Conservation (phyloP, 1,140 invertebrate genomes). For the Orussus abietinus region DNA sequence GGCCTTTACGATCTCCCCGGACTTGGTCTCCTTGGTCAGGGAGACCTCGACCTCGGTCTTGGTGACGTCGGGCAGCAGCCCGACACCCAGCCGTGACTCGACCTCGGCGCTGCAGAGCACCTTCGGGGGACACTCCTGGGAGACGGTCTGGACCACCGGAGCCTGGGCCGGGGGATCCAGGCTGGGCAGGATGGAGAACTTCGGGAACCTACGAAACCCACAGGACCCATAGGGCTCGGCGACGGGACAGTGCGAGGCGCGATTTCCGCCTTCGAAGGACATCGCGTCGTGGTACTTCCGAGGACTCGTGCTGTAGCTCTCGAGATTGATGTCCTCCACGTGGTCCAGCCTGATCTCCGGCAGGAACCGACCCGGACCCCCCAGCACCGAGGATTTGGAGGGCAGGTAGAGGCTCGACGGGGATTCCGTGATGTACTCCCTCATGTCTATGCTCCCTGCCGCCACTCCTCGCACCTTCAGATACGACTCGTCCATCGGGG, state of each 20-base stretch:
- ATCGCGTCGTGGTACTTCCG: conserved; percentile 42
- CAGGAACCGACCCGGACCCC: conserved; percentile 26
- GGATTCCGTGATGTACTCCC: conserved; percentile 38
- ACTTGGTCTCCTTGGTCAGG: conserved; percentile 17
- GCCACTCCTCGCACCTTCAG: conserved; percentile 38
- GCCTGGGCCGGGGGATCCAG: conserved; percentile 7
- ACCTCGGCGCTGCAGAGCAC: conserved; percentile 44
- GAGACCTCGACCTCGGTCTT: conserved; percentile 12
- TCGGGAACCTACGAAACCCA: conserved; percentile 27
- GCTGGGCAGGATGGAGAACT: conserved; percentile 15
- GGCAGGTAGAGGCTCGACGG: conserved; percentile 28
- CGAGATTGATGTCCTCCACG: conserved; percentile 43
- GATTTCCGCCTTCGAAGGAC: conserved; percentile 6
- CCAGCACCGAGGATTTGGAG: conserved; percentile 29
- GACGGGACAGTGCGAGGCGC: conserved; percentile 11
- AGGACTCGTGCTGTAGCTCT: conserved; percentile 45
- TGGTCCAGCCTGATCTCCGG: conserved; percentile 42
- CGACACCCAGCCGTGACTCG: conserved; percentile 36
- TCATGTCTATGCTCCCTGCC: conserved; percentile 41
- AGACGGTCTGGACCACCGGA: conserved; percentile 6
- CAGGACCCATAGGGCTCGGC: conserved; percentile 19
- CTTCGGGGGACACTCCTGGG: conserved; percentile 28
- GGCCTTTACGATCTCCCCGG: conserved; percentile 25
- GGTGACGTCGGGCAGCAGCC: conserved; percentile 17
- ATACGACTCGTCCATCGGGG: conserved; percentile 29